Evolutionary conservation across 1,140 invertebrate species (phyloP), one percentile per base, ranked within the genome.

Genomic region (Ephestia elutella): DNA sequence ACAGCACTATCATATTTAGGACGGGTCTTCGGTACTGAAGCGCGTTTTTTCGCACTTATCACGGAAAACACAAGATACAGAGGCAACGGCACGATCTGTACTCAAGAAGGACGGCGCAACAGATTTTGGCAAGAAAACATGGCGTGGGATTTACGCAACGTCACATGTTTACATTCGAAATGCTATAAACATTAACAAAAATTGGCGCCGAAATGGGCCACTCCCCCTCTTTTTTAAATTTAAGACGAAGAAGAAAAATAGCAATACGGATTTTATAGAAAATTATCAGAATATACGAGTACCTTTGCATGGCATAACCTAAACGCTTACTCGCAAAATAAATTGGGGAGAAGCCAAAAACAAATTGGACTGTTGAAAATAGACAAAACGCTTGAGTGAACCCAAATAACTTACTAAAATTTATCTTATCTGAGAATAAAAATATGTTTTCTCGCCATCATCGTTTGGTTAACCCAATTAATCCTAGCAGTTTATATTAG

Each of bases 281-380:
- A 25, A 7, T 25, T 25, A 25, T 25, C 21, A 25, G 21, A n/a
- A n/a, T n/a, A n/a, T n/a, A n/a, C n/a, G 21, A 25, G 7, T 25
- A 25, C 21, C 21, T 25, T 25, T 2, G 21, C 21, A 25, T 25
- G 21, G 21, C 21, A 25, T 25, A 25, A 25, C 21, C 21, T 32
- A 32, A 32, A 32, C 4, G 1, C 1, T 32, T 32, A 32, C 8
- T 11, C 9, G 30, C 1, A 10, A 8, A 11, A 32, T 25, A 32
- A 32, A 67, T 85, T 82, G 75, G 80, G 63, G 30, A 53, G 13
- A 9, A 57, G 79, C 78, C 81, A 82, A 81, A 68, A 68, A 63
- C 65, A 69, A 71, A 65, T 57, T 64, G 64, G 32, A 49, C 54
- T 38, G 54, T 18, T 53, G 38, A 20, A n/a, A 56, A n/a, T 8